A percentile compares a stretch with the other conserved stretches of the same genome.
phyloP scores from a whole-genome alignment of 1,140 invertebrate genomes.

The Saccostrea cuccullata region DNA sequence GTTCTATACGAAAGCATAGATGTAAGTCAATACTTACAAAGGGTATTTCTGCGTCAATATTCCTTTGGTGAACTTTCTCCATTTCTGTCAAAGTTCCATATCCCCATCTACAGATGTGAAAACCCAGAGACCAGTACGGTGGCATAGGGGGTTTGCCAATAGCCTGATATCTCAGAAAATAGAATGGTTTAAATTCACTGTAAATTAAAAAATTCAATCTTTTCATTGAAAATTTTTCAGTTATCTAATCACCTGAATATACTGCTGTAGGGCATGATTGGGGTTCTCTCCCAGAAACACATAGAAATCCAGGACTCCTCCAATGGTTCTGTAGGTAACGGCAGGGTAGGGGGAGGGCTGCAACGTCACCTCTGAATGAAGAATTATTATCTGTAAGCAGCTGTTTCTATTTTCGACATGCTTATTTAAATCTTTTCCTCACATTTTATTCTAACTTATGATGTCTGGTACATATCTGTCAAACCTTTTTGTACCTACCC shows the following conservation, averaged over 20 bases:
- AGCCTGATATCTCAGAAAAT: constrained; percentile 50
- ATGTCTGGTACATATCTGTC: not conserved
- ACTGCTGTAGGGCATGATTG: constrained; percentile 88
- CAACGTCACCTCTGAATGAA: constrained; percentile 41
- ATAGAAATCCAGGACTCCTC: constrained; percentile 77
- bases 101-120: constrained; percentile 70
- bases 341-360: constrained; percentile 48
- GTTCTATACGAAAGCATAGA: no score
- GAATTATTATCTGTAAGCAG: not conserved
- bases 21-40: constrained; percentile 59
- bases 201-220: no score
- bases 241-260: constrained; percentile 79
- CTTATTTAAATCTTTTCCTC: not conserved
- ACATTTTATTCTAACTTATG: not conserved
- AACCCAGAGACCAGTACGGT: constrained; percentile 73
- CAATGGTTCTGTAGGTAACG: constrained; percentile 69
- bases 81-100: constrained; percentile 67
- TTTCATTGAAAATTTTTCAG: no score
- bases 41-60: constrained; percentile 66
- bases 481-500: constrained; percentile 57
- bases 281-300: constrained; percentile 80
- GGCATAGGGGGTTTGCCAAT: constrained; percentile 69
- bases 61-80: constrained; percentile 67
- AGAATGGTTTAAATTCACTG: no score
- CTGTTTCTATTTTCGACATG: not conserved